Evolutionary conservation across 2,797 vertebrate genomes (phyloP).

Genomic region (Hippoglossus hippoglossus): DNA sequence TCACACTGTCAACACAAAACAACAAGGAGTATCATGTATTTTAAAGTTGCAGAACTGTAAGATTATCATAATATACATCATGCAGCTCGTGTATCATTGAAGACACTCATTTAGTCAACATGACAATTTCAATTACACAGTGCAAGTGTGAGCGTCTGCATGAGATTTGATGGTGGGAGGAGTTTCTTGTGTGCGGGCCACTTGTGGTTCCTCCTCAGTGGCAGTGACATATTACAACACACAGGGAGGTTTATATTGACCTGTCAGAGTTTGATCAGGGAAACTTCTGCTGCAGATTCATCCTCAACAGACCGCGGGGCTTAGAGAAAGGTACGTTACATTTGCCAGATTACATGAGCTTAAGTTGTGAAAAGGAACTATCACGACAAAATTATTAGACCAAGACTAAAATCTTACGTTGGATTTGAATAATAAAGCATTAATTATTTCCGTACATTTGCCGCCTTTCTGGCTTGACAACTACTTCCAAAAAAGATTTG

Average conservation of each 20-base stretch:
- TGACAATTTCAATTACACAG: not conserved
- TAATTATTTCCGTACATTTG: too few relatives aligned
- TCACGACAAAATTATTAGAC: not conserved
- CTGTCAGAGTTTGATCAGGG: too few relatives aligned
- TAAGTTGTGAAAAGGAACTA: not conserved
- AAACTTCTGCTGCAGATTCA: not conserved
- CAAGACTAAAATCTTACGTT: not conserved
- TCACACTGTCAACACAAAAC: not conserved
- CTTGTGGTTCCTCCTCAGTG: not conserved
- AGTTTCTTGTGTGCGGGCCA: accelerated
- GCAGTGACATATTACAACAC: not conserved
- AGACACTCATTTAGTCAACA: not conserved
- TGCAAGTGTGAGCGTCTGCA: not conserved
- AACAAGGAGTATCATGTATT: not conserved
- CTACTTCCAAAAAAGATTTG: too few relatives aligned
- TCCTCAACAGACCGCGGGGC: not conserved
- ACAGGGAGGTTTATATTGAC: not conserved
- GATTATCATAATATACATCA: not conserved
- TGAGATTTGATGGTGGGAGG: not conserved
- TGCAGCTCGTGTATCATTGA: not conserved
- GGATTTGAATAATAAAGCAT: too few relatives aligned
- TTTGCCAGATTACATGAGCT: too few relatives aligned
- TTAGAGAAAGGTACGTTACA: constrained; percentile 5
- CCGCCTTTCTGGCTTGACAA: too few relatives aligned
- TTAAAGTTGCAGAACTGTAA: not conserved